These are phyloP conservation scores for Australoheros scitulus DNA, from an alignment of 2,113 vertebrate genomes.

Conservation along the genomic window DNA sequence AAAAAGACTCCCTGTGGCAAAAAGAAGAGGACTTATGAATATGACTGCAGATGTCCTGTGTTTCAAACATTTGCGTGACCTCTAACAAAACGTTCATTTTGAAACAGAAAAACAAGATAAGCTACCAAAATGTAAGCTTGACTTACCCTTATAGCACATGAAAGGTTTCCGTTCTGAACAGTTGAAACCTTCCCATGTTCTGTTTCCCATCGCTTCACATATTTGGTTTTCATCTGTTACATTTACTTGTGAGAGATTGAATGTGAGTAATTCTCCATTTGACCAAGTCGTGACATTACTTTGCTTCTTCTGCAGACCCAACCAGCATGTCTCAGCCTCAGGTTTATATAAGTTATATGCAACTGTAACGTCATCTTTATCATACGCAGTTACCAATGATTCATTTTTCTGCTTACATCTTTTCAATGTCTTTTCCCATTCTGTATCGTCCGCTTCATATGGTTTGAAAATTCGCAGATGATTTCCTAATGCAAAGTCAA, in stretches of 20 bases:
- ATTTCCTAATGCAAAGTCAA: not conserved
- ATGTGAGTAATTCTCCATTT: not conserved
- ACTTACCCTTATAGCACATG: slow-evolving; percentile 68
- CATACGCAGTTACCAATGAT: slow-evolving; percentile 48
- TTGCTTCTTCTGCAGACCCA: not conserved
- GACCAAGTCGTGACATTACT: slow-evolving; percentile 31
- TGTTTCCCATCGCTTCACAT: slow-evolving; percentile 31
- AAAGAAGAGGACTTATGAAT: not conserved
- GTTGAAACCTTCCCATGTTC: fast-evolving
- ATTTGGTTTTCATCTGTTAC: fast-evolving
- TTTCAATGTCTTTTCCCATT: too few species aligned
- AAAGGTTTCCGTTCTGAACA: slow-evolving; percentile 28
- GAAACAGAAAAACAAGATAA: not conserved
- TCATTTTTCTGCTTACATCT: fast-evolving
- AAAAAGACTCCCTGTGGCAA: not conserved
- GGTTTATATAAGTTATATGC: fast-evolving
- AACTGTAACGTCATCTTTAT: slow-evolving; percentile 4
- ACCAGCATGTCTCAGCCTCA: not conserved
- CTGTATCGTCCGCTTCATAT: too few species aligned
- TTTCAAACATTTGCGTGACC: not conserved
- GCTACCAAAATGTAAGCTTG: not conserved
- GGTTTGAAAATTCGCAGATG: not conserved
- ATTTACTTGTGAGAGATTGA: fast-evolving
- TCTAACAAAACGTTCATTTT: not conserved
- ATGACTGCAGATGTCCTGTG: not conserved